phyloP scores from a whole-genome alignment of 2,113 vertebrate genomes.

The Oenanthe melanoleuca region DNA sequence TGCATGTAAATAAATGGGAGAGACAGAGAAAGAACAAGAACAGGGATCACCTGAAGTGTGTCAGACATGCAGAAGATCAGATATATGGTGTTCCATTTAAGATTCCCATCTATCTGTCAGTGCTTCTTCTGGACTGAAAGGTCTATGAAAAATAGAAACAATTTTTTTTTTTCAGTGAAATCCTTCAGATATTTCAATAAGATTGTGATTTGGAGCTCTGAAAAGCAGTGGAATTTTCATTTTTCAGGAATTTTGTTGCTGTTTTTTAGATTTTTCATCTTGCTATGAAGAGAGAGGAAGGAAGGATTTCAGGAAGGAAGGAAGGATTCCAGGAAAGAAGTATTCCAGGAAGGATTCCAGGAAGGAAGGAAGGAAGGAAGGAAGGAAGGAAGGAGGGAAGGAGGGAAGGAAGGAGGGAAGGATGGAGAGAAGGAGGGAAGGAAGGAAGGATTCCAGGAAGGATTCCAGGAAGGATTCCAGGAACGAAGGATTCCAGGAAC shows the following conservation, averaged over 20 bases:
- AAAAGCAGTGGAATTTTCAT: neutral
- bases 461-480: neutral
- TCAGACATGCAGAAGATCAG: neutral
- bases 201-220: neutral
- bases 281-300: neutral
- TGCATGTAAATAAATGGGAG: neutral
- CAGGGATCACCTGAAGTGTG: neutral
- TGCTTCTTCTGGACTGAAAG: neutral
- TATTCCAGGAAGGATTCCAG: too few relatives aligned
- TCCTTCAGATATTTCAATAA: neutral
- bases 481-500: too few relatives aligned
- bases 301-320: too few relatives aligned
- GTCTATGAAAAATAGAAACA: neutral
- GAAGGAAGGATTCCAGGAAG: neutral
- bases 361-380: too few relatives aligned
- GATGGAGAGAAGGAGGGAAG: neutral
- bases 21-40: neutral
- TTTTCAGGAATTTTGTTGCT: neutral
- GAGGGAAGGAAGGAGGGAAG: neutral
- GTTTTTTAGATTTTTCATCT: neutral
- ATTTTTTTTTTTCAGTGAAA: neutral
- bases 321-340: too few relatives aligned
- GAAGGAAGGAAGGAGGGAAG: too few relatives aligned
- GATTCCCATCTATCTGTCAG: neutral
- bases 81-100: accelerated